phyloP scores from a whole-genome alignment of 2,797 vertebrate genomes.

The Pygocentrus nattereri region DNA sequence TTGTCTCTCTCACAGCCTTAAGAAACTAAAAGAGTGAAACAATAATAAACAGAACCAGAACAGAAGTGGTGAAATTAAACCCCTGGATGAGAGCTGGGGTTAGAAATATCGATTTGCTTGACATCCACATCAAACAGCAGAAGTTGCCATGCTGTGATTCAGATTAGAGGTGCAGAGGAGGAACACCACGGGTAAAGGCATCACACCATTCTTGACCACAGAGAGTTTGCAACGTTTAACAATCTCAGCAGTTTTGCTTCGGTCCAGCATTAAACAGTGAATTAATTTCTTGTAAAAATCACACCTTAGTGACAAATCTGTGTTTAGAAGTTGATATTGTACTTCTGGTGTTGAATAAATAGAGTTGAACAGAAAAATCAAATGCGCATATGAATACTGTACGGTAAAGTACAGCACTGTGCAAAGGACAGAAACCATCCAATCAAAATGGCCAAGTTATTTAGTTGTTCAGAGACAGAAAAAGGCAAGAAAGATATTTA shows the following conservation, averaged over 20 bases:
- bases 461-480: background rate
- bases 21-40: slow-evolving; percentile 81
- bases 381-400: slow-evolving; percentile 5
- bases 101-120: slow-evolving; percentile 98
- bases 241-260: slow-evolving; percentile 78
- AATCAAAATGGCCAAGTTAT: background rate
- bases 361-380: background rate
- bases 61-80: slow-evolving; percentile 83
- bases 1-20: slow-evolving; percentile 85
- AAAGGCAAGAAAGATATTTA: too few relatives aligned
- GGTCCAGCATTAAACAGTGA: slow-evolving; percentile 46
- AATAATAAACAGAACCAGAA: slow-evolving; percentile 74
- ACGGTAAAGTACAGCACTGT: too few relatives aligned
- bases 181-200: slow-evolving; percentile 73
- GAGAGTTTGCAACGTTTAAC: slow-evolving; percentile 85
- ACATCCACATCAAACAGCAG: slow-evolving; percentile 92
- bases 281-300: slow-evolving; percentile 37
- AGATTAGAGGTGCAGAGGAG: slow-evolving; percentile 73
- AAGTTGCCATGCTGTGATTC: slow-evolving; percentile 80
- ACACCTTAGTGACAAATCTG: background rate
- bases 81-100: slow-evolving; percentile 89
- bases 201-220: slow-evolving; percentile 74
- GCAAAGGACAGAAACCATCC: too few relatives aligned
- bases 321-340: background rate
- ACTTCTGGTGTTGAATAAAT: background rate